Evolutionary conservation across 2,113 vertebrate genomes (phyloP).

Genomic region (Periophthalmodon schlosseri): DNA sequence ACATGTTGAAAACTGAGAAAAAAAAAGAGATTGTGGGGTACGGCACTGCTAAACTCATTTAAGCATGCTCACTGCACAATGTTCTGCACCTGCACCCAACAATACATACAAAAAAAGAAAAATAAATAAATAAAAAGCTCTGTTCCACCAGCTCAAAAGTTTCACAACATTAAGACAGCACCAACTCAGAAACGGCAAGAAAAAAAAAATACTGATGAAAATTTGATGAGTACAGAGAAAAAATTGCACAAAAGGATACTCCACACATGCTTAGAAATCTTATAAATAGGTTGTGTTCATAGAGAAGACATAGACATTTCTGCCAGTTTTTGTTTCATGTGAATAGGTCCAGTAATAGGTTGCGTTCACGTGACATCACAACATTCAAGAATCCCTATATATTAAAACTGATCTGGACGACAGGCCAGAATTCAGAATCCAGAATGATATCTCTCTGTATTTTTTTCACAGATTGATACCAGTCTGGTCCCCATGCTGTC

Average conservation of each 20-base stretch:
- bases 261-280: conserved; percentile 27
- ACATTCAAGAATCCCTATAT: no score
- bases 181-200: conserved; percentile 8
- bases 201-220: not conserved
- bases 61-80: conserved; percentile 68
- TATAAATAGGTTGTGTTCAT: conserved; percentile 3
- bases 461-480: no score
- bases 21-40: not conserved
- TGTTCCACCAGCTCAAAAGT: conserved; percentile 44
- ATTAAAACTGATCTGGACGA: no score
- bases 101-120: conserved; percentile 36
- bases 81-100: conserved; percentile 71
- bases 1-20: conserved; percentile 27
- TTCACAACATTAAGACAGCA: conserved; percentile 26
- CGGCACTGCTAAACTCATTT: conserved; percentile 59
- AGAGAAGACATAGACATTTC: not conserved
- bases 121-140: conserved; percentile 34
- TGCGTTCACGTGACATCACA: no score
- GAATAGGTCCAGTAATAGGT: not conserved
- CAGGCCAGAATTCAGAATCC: no score
- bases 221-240: conserved; percentile 8
- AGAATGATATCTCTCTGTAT: no score
- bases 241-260: conserved; percentile 18
- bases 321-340: not conserved
- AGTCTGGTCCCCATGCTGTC: no score